These are phyloP conservation scores for Malurus splendens DNA, from an alignment of 2,797 vertebrate species.

Conservation along the genomic window DNA sequence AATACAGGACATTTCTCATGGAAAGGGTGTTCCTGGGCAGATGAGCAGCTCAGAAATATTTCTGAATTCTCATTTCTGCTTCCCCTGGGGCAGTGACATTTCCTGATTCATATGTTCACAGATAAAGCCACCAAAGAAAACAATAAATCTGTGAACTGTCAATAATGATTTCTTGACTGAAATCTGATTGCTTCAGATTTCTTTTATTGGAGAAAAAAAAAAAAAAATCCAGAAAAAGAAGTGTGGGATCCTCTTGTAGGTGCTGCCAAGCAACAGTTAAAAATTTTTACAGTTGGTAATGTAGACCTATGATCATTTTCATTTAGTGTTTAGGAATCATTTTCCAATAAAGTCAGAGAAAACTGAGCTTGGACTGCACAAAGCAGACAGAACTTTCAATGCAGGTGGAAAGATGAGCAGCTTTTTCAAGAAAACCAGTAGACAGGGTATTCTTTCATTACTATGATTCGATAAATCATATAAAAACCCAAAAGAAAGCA, in stretches of 20 bases:
- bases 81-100: neutral
- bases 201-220: neutral
- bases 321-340: neutral
- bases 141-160: neutral
- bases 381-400: fast-evolving
- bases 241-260: neutral
- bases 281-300: neutral
- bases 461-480: fast-evolving
- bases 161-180: neutral
- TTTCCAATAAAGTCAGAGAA: neutral
- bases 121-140: neutral
- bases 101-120: neutral
- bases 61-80: neutral
- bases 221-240: neutral
- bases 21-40: neutral
- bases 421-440: neutral
- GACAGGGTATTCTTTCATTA: neutral
- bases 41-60: neutral
- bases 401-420: neutral
- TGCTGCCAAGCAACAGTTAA: neutral
- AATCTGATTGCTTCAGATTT: neutral
- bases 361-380: neutral
- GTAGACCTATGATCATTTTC: neutral
- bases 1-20: neutral
- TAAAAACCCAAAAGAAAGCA: neutral